Evolutionary conservation across 2,888 invertebrate species (phyloP), one percentile per base, ranked within the genome.

Genomic region (Pyralis farinalis): DNA sequence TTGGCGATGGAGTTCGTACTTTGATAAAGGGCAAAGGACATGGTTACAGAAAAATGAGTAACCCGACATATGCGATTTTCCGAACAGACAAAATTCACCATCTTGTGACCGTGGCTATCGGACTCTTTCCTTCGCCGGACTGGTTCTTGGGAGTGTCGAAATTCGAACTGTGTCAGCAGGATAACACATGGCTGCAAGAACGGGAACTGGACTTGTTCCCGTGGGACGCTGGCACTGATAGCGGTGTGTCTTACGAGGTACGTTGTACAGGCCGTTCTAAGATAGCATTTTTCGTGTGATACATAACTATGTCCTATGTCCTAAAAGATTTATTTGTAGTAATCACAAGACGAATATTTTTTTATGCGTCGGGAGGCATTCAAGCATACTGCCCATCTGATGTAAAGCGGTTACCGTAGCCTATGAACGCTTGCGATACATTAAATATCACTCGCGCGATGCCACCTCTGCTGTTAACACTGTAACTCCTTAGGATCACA

Each of bases 171-270:
- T 99, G 99, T 58, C 91, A 94, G 38, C 78, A 89, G 28, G 96
- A 98, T 70, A 97, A 98, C 63, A 93, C 95, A 0, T 99, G 99
- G 99, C 90, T 95, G 7, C 93, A 93, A 42, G 93, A 95, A 46
- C 85, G 95, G 53, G 93, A 93, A 37, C 90, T 98, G 20, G 96
- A 98, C 77, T 88, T 99, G 10, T 97, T 93, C 70, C 98, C 98
- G 0, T 98, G 96, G 91, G 99, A 99, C 81, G 98, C 98, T 28
- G 99, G 99, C 0, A 98, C 98, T 1, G 98, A 98, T 63, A 92
- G 92, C 61, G 99, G 99, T 0, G 92, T 97, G 3, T 94, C 95
- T 1, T 99, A 98, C 68, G 94, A 95, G 93, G 96, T 95, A 71
- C 72, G 63, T 63, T n/a, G n/a, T n/a, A n/a, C n/a, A n/a, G n/a